These are phyloP conservation scores for Tetramorium bicarinatum DNA, from an alignment of 2,888 invertebrate species.

Conservation along the genomic window DNA sequence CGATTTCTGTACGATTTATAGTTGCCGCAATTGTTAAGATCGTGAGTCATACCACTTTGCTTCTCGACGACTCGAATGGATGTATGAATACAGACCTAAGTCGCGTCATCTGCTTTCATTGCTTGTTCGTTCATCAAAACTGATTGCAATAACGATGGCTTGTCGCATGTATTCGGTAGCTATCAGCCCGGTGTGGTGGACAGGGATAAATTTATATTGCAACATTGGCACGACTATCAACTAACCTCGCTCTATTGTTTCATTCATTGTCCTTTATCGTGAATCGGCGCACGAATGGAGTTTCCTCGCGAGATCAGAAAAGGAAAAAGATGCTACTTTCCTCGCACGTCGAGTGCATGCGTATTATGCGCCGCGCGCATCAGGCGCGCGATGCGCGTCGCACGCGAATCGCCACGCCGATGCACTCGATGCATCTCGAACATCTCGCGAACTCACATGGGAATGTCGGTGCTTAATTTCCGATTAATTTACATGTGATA, in stretches of 20 bases:
- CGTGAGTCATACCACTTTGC: slow-evolving; percentile 41
- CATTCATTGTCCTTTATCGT: slow-evolving; percentile 8
- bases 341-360: not conserved
- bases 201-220: slow-evolving; percentile 25
- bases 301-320: not conserved
- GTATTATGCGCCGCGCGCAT: slow-evolving; percentile 26
- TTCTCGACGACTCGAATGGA: slow-evolving; percentile 32
- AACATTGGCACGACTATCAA: slow-evolving; percentile 7
- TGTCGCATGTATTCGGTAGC: slow-evolving; percentile 16
- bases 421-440: slow-evolving; percentile 9
- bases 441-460: slow-evolving; percentile 7
- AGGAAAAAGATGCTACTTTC: slow-evolving; percentile 7
- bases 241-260: not conserved
- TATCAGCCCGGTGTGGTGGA: not conserved
- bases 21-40: not conserved
- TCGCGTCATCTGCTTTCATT: slow-evolving; percentile 44
- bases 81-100: slow-evolving; percentile 31
- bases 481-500: slow-evolving; percentile 51
- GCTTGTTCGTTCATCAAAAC: slow-evolving; percentile 48
- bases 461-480: slow-evolving; percentile 39
- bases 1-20: slow-evolving; percentile 15
- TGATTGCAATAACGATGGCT: slow-evolving; percentile 43
- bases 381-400: slow-evolving; percentile 7
- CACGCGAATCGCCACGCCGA: not conserved
- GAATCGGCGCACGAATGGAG: not conserved